phyloP scores from a whole-genome alignment of 2,797 vertebrate genomes.

The Sebastes diaconus region DNA sequence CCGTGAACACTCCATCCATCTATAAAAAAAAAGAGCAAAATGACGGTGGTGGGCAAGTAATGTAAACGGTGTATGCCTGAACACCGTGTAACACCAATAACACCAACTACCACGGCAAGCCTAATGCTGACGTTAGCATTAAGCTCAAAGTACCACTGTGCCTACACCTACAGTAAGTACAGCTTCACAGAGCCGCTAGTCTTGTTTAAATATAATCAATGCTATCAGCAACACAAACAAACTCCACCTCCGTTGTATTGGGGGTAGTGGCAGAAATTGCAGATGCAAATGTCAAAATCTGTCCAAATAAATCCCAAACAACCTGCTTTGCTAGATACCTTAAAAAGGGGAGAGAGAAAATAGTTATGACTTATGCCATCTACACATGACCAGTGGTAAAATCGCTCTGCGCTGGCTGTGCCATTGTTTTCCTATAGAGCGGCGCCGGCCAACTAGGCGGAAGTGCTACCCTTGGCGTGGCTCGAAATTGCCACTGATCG shows the following conservation, averaged over 20 bases:
- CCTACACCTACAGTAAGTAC: too few relatives aligned
- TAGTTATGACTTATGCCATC: not conserved
- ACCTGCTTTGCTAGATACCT: not conserved
- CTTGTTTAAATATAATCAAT: not conserved
- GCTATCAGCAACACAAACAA: not conserved
- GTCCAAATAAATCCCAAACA: not conserved
- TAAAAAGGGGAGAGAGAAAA: not conserved
- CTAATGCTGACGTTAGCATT: not conserved
- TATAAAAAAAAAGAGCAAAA: too few relatives aligned
- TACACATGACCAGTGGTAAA: too few relatives aligned
- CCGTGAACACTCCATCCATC: too few relatives aligned
- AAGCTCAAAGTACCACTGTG: not conserved
- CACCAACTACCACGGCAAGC: accelerated
- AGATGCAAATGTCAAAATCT: constrained; percentile 12
- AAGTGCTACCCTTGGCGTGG: too few relatives aligned
- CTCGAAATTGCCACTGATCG: accelerated
- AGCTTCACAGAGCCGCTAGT: not conserved
- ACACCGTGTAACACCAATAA: too few relatives aligned
- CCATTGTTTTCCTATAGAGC: too few relatives aligned
- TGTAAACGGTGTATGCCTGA: too few relatives aligned
- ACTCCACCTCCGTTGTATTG: not conserved
- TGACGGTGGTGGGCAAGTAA: too few relatives aligned
- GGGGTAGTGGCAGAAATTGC: not conserved
- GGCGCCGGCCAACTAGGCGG: accelerated
- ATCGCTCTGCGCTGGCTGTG: too few relatives aligned